A percentile compares a stretch with the other conserved stretches of the same genome.
Evolutionary conservation across 2,888 invertebrate genomes (phyloP).

Genomic region (Rhimphoctona megacephalus): DNA sequence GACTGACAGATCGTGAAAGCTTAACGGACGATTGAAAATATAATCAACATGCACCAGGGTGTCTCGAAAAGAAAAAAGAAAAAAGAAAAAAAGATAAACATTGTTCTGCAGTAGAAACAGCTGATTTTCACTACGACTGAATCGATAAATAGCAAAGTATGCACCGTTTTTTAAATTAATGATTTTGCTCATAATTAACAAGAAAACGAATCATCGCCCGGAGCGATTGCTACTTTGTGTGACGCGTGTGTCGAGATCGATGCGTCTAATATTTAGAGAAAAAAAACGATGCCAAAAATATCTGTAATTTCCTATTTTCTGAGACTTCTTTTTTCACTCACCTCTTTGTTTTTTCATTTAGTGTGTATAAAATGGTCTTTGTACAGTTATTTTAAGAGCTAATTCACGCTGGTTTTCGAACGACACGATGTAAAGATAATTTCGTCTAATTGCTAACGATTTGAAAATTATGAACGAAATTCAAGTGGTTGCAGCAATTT

Average conservation of each 20-base stretch:
- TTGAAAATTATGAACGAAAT: not conserved
- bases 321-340: constrained; percentile 4
- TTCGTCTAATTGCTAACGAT: not conserved
- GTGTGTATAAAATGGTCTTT: constrained; percentile 28
- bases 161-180: not conserved
- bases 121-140: constrained; percentile 53
- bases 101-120: constrained; percentile 7
- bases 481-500: not conserved
- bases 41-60: not conserved
- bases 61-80: constrained; percentile 24
- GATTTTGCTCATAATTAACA: not conserved
- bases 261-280: constrained; percentile 55
- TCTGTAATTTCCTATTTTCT: constrained; percentile 52
- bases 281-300: constrained; percentile 67
- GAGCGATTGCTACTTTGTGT: constrained; percentile 2
- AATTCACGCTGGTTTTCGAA: not conserved
- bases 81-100: not conserved
- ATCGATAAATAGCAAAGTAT: constrained; percentile 29
- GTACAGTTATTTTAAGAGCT: constrained; percentile 39
- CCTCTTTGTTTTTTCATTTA: constrained; percentile 18
- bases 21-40: constrained; percentile 40
- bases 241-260: not conserved
- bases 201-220: not conserved
- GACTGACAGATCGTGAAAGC: constrained; percentile 59
- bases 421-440: not conserved